Percentiles rank a stretch among this genome's conserved stretches.
Evolutionary conservation across 2,113 vertebrate genomes (phyloP).

Genomic region (Rhynchopsitta pachyrhyncha): DNA sequence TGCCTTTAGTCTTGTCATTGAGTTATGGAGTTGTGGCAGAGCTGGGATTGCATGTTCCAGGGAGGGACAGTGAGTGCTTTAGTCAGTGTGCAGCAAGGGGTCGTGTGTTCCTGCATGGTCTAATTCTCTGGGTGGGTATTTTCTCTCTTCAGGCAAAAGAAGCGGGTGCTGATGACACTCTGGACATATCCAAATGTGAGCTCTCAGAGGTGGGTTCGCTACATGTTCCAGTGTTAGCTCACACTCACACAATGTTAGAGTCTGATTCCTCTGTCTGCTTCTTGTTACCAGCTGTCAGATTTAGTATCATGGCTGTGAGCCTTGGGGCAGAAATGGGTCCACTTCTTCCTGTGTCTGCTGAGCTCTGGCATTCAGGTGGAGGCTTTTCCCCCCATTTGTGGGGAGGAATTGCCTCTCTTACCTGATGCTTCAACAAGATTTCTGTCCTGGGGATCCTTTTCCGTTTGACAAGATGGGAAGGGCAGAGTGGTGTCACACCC

Average conservation of each 20-base stretch:
- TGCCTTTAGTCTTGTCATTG: accelerated
- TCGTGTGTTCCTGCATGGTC: background rate
- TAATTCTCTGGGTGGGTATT: background rate
- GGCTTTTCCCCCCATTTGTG: background rate
- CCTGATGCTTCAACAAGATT: background rate
- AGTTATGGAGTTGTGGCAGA: background rate
- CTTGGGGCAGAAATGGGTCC: background rate
- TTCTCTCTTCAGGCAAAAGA: slow-evolving; percentile 84
- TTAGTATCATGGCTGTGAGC: background rate
- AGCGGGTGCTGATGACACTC: slow-evolving; percentile 90
- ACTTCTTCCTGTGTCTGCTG: background rate
- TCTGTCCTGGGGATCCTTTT: background rate
- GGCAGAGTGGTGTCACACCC: background rate
- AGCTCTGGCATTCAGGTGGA: background rate
- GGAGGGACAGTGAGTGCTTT: background rate
- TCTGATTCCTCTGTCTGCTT: background rate
- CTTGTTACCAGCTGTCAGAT: background rate
- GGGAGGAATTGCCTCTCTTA: background rate
- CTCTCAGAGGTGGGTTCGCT: slow-evolving; percentile 83
- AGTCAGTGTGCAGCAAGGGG: background rate
- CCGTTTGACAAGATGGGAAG: background rate
- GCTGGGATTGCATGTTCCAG: background rate
- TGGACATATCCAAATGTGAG: slow-evolving; percentile 92
- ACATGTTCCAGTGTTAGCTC: background rate
- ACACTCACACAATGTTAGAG: background rate